Conservation (phyloP, 1,140 invertebrate genomes). For the Ooceraea biroi region DNA sequence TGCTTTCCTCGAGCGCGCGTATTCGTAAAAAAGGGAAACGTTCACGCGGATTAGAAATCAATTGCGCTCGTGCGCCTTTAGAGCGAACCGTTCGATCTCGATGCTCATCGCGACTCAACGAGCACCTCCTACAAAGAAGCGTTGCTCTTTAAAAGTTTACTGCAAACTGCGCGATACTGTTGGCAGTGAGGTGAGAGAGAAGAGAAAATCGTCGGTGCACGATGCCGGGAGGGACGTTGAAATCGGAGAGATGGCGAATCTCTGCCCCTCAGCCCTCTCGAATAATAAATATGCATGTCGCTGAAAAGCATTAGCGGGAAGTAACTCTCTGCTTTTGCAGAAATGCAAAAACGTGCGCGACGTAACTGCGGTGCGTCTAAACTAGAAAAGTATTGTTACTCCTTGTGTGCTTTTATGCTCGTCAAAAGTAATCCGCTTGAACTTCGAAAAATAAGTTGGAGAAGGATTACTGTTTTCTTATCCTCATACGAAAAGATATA, state of each 20-base stretch:
- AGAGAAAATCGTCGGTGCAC: constrained; percentile 3
- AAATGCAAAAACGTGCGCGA: constrained; percentile 55
- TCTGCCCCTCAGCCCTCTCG: constrained; percentile 30
- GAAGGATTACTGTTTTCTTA: neutral
- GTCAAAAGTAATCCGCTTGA: neutral
- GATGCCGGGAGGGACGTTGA: constrained; percentile 5
- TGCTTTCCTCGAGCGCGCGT: neutral
- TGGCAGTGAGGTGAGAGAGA: neutral
- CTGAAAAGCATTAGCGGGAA: constrained; percentile 56
- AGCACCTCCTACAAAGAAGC: neutral
- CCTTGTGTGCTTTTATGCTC: constrained; percentile 1
- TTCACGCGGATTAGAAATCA: constrained; percentile 10
- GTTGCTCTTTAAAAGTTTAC: constrained; percentile 22
- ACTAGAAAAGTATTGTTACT: constrained; percentile 43
- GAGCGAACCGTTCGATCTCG: neutral
- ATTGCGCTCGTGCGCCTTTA: neutral
- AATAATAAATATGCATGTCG: constrained; percentile 72
- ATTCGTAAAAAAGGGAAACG: constrained; percentile 15
- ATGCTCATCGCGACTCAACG: neutral
- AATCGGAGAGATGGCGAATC: constrained; percentile 53
- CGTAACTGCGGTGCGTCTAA: neutral
- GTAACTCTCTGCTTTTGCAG: constrained; percentile 54
- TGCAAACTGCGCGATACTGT: neutral
- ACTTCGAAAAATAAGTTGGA: constrained; percentile 9
- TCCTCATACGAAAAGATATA: too few relatives aligned